Evolutionary conservation across 2,113 vertebrate genomes (phyloP).

Genomic region (Phalacrocorax carbo): DNA sequence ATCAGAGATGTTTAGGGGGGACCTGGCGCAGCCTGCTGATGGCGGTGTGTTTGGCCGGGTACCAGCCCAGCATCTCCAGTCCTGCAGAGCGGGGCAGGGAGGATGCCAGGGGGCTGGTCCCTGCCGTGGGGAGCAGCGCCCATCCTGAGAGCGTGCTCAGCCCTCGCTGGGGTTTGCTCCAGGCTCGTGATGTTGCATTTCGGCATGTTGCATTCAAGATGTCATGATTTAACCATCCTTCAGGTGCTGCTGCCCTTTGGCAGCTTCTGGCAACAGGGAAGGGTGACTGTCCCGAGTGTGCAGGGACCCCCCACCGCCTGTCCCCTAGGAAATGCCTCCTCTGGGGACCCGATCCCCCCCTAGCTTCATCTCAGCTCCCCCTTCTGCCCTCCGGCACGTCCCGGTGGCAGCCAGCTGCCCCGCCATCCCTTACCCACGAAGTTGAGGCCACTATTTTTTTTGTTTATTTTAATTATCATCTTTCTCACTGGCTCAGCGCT

Average conservation of each 20-base stretch:
- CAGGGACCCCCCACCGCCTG: not conserved
- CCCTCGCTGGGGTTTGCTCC: not conserved
- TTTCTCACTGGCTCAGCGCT: conserved; percentile 12
- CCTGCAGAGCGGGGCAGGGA: not conserved
- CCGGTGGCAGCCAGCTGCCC: not conserved
- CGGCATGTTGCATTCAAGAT: not conserved
- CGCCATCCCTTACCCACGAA: not conserved
- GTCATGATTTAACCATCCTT: not conserved
- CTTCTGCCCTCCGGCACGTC: not conserved
- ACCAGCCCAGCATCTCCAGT: not conserved
- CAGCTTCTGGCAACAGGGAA: not conserved
- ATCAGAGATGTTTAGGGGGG: rapidly evolving
- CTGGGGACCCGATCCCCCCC: rapidly evolving
- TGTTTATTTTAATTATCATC: conserved; percentile 77
- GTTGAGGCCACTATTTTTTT: conserved; percentile 39
- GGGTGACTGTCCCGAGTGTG: not conserved
- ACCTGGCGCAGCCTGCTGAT: not conserved
- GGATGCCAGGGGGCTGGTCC: not conserved
- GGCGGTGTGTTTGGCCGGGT: not conserved
- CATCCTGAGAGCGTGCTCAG: not conserved
- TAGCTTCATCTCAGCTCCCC: not conserved
- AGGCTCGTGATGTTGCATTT: rapidly evolving
- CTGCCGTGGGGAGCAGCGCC: not conserved
- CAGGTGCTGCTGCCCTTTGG: not conserved
- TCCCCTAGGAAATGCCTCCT: not conserved